phyloP scores from a whole-genome alignment of 2,797 vertebrate genomes.

The Lepilemur septentrionalis region DNA sequence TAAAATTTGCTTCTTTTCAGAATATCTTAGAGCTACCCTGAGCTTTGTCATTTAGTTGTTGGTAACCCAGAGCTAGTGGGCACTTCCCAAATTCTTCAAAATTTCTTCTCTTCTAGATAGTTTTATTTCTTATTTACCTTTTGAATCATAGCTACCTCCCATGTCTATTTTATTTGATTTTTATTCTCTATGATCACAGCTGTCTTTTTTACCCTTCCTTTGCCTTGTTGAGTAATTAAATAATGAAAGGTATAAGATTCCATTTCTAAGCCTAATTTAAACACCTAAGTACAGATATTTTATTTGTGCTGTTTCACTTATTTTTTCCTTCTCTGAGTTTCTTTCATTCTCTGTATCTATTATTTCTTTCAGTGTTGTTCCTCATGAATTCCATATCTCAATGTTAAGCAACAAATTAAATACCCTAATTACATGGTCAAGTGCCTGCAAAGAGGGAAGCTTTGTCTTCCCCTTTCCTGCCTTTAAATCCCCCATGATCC shows the following conservation, averaged over 20 bases:
- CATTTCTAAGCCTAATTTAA: background rate
- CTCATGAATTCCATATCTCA: background rate
- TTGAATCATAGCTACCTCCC: background rate
- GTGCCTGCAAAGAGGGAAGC: background rate
- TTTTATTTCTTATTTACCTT: background rate
- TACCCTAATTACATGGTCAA: background rate
- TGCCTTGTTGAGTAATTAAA: background rate
- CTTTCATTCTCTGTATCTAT: background rate
- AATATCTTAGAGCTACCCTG: background rate
- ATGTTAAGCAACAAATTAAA: background rate
- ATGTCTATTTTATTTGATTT: background rate
- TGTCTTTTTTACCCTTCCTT: background rate
- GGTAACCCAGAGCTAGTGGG: background rate
- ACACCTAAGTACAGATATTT: background rate
- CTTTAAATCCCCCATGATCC: background rate
- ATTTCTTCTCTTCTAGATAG: background rate
- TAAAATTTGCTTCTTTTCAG: background rate
- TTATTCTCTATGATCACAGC: background rate
- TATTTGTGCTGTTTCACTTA: background rate
- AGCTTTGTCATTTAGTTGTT: background rate
- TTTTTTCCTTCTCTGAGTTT: background rate
- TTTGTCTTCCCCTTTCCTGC: background rate
- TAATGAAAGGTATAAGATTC: background rate
- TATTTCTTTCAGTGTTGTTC: background rate
- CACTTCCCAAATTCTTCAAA: constrained; percentile 11